phyloP scores from a whole-genome alignment of 1,140 invertebrate genomes.

The Trichoplusia ni region DNA sequence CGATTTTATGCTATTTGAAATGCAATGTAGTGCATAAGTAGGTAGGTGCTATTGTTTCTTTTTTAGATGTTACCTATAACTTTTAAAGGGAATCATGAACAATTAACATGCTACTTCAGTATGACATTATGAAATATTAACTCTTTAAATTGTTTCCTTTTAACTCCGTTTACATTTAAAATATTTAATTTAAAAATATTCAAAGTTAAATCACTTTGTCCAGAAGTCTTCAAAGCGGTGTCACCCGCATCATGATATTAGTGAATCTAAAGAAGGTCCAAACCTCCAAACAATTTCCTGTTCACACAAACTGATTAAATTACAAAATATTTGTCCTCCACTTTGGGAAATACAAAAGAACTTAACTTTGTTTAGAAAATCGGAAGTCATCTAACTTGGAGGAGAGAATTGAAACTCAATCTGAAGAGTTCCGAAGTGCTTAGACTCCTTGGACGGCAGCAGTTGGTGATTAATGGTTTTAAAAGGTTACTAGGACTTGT shows the following conservation, averaged over 20 bases:
- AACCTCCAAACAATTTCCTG: constrained; percentile 10
- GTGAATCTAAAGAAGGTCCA: neutral
- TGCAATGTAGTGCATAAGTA: neutral
- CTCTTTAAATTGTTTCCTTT: no score
- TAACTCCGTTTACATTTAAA: no score
- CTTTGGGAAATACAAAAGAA: neutral
- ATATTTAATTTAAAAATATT: constrained; percentile 10
- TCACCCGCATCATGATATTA: neutral
- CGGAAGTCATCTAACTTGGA: constrained; percentile 13
- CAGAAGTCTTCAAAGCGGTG: neutral
- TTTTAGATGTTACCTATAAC: no score
- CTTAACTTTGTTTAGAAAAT: constrained; percentile 4
- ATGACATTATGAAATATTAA: no score
- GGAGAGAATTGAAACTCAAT: constrained; percentile 3
- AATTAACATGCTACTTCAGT: no score
- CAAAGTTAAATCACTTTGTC: constrained; percentile 5
- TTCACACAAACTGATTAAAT: neutral
- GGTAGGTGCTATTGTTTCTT: no score
- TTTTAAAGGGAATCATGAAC: no score
- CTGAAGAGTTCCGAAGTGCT: neutral
- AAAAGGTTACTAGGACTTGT: no score
- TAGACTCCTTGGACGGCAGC: no score
- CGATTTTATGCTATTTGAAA: no score
- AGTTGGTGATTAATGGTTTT: no score
- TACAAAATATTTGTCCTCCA: constrained; percentile 5